These are phyloP conservation scores for Trilocha varians DNA, from an alignment of 2,888 invertebrate genomes.

Conservation along the genomic window DNA sequence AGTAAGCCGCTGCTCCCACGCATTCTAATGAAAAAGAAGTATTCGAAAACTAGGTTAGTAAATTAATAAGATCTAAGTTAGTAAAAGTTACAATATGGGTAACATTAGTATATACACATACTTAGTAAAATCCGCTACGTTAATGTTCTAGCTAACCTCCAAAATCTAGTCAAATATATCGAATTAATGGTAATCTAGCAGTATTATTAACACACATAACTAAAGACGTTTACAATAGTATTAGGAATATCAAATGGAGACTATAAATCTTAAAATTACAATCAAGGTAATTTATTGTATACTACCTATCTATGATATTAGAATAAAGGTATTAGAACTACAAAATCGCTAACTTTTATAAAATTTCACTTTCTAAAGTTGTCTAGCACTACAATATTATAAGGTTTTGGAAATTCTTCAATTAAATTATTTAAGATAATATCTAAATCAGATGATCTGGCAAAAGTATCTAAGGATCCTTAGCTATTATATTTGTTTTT, in stretches of 20 bases:
- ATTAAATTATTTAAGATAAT: slow-evolving; percentile 24
- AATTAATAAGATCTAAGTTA: not conserved
- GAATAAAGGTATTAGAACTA: slow-evolving; percentile 20
- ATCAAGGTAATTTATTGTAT: too few relatives aligned
- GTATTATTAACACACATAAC: slow-evolving; percentile 3
- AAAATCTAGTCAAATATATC: not conserved
- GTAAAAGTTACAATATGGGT: not conserved
- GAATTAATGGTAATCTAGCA: not conserved
- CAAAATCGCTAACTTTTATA: slow-evolving; percentile 34
- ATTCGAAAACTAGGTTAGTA: not conserved
- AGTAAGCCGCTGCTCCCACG: not conserved
- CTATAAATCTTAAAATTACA: slow-evolving; percentile 1
- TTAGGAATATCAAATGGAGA: slow-evolving; percentile 2
- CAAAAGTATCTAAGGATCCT: slow-evolving; percentile 51
- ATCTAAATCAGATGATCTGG: slow-evolving; percentile 35
- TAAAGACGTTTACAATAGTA: slow-evolving; percentile 2
- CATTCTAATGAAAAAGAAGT: not conserved
- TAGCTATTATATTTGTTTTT: slow-evolving; percentile 53
- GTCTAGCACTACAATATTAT: slow-evolving; percentile 42
- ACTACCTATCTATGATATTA: not conserved
- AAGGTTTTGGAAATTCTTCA: slow-evolving; percentile 17
- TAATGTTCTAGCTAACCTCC: not conserved
- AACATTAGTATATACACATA: not conserved
- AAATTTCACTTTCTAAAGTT: slow-evolving; percentile 21
- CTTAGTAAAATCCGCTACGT: not conserved